These are phyloP conservation scores for Phoxinus phoxinus DNA, from an alignment of 2,113 vertebrate genomes.

Conservation along the genomic window DNA sequence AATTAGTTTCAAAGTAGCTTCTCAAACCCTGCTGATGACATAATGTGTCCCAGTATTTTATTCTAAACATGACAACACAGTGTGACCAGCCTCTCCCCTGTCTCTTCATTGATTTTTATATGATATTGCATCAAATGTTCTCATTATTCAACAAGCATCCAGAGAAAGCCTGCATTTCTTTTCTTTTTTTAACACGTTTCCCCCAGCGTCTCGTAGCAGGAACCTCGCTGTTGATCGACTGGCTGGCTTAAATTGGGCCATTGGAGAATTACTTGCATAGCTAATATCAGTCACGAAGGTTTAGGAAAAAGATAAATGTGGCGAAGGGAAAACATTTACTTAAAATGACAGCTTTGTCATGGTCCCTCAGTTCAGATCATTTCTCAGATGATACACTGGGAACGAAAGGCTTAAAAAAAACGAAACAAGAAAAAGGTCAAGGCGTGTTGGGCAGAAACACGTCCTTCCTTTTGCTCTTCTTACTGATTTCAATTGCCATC, in stretches of 20 bases:
- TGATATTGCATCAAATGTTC: constrained; percentile 65
- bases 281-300: constrained; percentile 55
- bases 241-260: constrained; percentile 67
- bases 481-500: constrained; percentile 57
- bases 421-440: constrained; percentile 16
- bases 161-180: constrained; percentile 49
- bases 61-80: constrained; percentile 38
- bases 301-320: constrained; percentile 32
- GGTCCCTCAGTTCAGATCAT: constrained; percentile 25
- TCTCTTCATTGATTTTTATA: constrained; percentile 62
- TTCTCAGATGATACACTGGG: constrained; percentile 12
- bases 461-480: constrained; percentile 35
- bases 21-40: neutral
- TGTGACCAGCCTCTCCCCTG: constrained; percentile 33
- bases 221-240: constrained; percentile 55
- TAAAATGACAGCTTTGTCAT: constrained; percentile 47
- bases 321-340: constrained; percentile 27
- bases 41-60: neutral
- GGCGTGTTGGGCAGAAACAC: neutral
- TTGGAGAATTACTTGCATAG: constrained; percentile 63
- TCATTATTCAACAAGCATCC: constrained; percentile 61
- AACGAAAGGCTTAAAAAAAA: neutral
- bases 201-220: constrained; percentile 52
- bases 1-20: neutral
- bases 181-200: constrained; percentile 31